Conservation (phyloP, 2,797 vertebrate genomes). For the Peromyscus eremicus region DNA sequence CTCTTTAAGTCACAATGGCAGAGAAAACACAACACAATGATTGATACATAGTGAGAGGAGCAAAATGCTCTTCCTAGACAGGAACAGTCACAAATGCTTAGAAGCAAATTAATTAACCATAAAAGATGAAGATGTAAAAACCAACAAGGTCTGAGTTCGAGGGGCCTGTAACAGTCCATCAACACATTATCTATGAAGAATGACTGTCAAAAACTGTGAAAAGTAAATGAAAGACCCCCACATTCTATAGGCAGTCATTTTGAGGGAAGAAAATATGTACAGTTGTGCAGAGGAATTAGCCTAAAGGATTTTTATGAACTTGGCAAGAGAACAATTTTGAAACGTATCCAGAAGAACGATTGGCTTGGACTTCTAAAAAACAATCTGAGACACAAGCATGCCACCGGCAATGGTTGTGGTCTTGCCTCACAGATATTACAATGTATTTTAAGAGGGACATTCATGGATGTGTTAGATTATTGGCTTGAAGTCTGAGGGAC, state of each 20-base stretch:
- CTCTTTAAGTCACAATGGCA: background rate
- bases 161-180: rapidly evolving
- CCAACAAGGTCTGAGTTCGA: no score
- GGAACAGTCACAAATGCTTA: background rate
- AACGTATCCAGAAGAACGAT: conserved; percentile 33
- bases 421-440: background rate
- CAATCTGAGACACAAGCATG: background rate
- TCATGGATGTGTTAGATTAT: conserved; percentile 19
- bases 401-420: background rate
- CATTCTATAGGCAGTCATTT: background rate
- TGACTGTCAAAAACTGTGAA: conserved; percentile 16
- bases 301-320: conserved; percentile 50
- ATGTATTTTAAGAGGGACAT: background rate
- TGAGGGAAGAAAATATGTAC: conserved; percentile 13
- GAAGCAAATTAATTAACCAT: background rate
- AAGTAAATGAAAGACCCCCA: background rate
- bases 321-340: conserved; percentile 66
- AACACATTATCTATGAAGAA: background rate
- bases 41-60: background rate
- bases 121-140: background rate
- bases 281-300: background rate
- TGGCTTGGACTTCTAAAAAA: background rate
- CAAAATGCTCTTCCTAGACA: background rate
- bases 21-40: background rate
- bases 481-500: background rate